Evolutionary conservation across 2,797 vertebrate genomes (phyloP).

Genomic region (Orestias chungarensis): DNA sequence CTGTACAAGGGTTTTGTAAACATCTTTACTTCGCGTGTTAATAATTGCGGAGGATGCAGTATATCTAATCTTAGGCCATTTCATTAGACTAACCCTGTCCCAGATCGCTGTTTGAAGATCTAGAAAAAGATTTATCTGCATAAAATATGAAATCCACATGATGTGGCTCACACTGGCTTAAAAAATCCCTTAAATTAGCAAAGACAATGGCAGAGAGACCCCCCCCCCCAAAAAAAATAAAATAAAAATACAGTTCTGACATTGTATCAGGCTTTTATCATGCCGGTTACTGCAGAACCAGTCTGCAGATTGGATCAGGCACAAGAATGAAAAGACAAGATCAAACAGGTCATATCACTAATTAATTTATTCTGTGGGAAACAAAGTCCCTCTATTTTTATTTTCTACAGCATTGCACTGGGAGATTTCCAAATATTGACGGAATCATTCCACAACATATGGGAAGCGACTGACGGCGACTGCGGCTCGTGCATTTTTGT

Average conservation of each 20-base stretch:
- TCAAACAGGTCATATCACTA: slow-evolving; percentile 35
- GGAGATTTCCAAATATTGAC: slow-evolving; percentile 27
- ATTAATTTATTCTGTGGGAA: slow-evolving; percentile 29
- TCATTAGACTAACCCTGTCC: slow-evolving; percentile 26
- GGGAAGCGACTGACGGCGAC: slow-evolving; percentile 24
- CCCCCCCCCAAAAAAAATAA: too few species aligned
- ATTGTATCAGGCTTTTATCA: slow-evolving; percentile 14
- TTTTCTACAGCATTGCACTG: slow-evolving; percentile 23
- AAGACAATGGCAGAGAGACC: slow-evolving; percentile 20
- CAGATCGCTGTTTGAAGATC: slow-evolving; percentile 10
- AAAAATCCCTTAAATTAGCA: slow-evolving; percentile 15
- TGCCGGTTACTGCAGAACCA: slow-evolving; percentile 50
- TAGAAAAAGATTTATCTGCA: slow-evolving; percentile 40
- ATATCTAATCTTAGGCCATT: slow-evolving; percentile 33
- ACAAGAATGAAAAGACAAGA: slow-evolving; percentile 52
- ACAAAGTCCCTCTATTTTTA: slow-evolving; percentile 28
- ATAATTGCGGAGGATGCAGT: background rate
- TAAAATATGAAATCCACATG: slow-evolving; percentile 33
- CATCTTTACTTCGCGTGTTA: background rate
- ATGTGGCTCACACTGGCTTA: slow-evolving; percentile 28
- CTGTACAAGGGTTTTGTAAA: background rate
- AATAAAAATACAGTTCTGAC: slow-evolving; percentile 17
- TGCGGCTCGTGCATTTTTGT: slow-evolving; percentile 30
- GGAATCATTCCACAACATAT: slow-evolving; percentile 20
- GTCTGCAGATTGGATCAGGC: slow-evolving; percentile 68